A percentile compares a stretch with the other conserved stretches of the same genome.
These are phyloP conservation scores for Silurus lanzhouensis DNA, from an alignment of 2,797 vertebrate genomes.

Conservation along the genomic window DNA sequence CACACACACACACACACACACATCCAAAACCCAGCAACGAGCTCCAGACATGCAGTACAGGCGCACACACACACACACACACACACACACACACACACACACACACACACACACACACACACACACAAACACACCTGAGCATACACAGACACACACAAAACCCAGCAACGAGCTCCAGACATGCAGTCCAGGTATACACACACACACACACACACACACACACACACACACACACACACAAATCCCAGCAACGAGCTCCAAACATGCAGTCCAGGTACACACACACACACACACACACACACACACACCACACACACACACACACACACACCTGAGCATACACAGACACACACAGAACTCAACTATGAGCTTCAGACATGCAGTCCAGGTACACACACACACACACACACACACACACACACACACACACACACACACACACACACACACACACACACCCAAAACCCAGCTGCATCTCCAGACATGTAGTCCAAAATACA, in stretches of 20 bases:
- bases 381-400: too few relatives aligned
- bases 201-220: slow-evolving; percentile 26
- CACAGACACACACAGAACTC: too few relatives aligned
- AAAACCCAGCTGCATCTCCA: too few relatives aligned
- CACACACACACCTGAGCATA: too few relatives aligned
- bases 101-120: slow-evolving; percentile 19
- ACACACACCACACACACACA: neutral
- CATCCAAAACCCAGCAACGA: slow-evolving; percentile 64
- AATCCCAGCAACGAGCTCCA: slow-evolving; percentile 65
- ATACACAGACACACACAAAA: neutral
- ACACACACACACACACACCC: too few relatives aligned
- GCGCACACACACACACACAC: slow-evolving; percentile 67
- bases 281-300: slow-evolving; percentile 28
- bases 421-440: too few relatives aligned
- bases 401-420: too few relatives aligned
- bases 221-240: slow-evolving; percentile 12
- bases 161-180: slow-evolving; percentile 80
- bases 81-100: slow-evolving; percentile 20
- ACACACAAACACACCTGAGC: neutral
- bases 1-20: slow-evolving; percentile 71
- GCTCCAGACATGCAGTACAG: slow-evolving; percentile 97
- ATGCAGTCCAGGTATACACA: slow-evolving; percentile 94
- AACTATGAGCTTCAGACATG: too few relatives aligned
- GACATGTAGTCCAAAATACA: too few relatives aligned
- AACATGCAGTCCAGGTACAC: slow-evolving; percentile 98